Percentiles rank a stretch among this genome's conserved stretches.
Evolutionary conservation across 2,113 vertebrate genomes (phyloP).

Genomic region (Rana temporaria): DNA sequence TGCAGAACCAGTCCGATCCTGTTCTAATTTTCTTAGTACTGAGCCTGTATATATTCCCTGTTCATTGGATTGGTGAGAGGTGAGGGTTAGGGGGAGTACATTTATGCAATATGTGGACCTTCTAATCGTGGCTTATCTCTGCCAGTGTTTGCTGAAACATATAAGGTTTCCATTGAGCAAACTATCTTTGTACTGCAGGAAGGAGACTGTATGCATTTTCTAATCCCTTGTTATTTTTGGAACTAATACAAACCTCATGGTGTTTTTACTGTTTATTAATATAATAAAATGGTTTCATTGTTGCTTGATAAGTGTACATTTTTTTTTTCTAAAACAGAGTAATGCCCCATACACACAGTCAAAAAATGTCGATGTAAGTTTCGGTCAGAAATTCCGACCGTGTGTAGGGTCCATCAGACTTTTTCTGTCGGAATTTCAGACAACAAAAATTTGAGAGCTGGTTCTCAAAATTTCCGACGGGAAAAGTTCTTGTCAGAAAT

Average conservation of each 20-base stretch:
- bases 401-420: too few species aligned
- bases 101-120: constrained; percentile 37
- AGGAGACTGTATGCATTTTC: constrained; percentile 3
- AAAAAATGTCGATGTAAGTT: too few species aligned
- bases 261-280: neutral
- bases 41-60: constrained; percentile 31
- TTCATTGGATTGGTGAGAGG: constrained; percentile 25
- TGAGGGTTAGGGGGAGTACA: constrained; percentile 28
- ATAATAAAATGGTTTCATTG: neutral
- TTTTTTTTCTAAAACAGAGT: too few species aligned
- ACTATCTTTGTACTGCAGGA: constrained; percentile 24
- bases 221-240: neutral
- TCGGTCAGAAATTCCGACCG: too few species aligned
- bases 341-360: too few species aligned
- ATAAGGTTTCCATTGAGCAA: constrained; percentile 1
- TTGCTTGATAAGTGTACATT: too few species aligned
- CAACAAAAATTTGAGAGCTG: too few species aligned
- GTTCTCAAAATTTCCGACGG: too few species aligned
- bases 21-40: constrained; percentile 20
- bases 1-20: constrained; percentile 17
- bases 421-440: too few species aligned
- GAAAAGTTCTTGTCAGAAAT: too few species aligned
- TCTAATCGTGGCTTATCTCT: constrained; percentile 6
- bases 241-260: neutral
- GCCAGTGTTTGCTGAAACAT: constrained; percentile 12